phyloP scores from a whole-genome alignment of 2,797 vertebrate species.

The Dicrostonyx torquatus region DNA sequence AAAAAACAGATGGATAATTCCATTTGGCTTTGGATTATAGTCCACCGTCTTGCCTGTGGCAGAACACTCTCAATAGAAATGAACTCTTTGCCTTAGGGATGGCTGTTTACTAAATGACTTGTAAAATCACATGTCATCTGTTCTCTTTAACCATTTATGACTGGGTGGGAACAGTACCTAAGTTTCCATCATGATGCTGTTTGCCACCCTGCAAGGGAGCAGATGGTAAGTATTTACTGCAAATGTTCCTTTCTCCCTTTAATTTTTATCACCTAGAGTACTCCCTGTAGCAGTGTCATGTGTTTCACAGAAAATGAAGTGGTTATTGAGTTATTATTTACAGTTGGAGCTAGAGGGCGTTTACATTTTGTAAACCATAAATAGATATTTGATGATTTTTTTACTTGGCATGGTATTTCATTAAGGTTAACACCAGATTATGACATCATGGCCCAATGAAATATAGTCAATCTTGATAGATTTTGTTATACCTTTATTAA shows the following conservation, averaged over 20 bases:
- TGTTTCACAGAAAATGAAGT: slow-evolving; percentile 79
- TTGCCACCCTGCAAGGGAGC: slow-evolving; percentile 83
- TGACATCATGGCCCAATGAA: slow-evolving; percentile 50
- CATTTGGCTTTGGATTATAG: slow-evolving; percentile 53
- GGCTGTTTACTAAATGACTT: slow-evolving; percentile 86
- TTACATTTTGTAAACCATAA: slow-evolving; percentile 55
- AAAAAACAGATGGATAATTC: slow-evolving; percentile 61
- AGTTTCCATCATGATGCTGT: slow-evolving; percentile 80
- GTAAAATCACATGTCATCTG: slow-evolving; percentile 87
- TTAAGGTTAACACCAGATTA: neutral
- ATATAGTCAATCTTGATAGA: slow-evolving; percentile 19
- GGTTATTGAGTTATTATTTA: slow-evolving; percentile 77
- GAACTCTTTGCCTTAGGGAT: slow-evolving; percentile 77
- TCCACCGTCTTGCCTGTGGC: slow-evolving; percentile 59
- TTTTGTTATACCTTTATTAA: slow-evolving; percentile 38
- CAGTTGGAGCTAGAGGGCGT: slow-evolving; percentile 69
- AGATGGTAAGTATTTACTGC: slow-evolving; percentile 89
- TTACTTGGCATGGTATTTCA: slow-evolving; percentile 8
- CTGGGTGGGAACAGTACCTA: slow-evolving; percentile 83
- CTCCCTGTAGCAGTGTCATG: slow-evolving; percentile 84
- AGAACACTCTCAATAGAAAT: slow-evolving; percentile 71
- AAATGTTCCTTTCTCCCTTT: slow-evolving; percentile 66
- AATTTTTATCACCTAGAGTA: slow-evolving; percentile 82
- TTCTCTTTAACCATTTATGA: slow-evolving; percentile 86
- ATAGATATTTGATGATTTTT: slow-evolving; percentile 59